Evolutionary conservation across 2,888 invertebrate species (phyloP).

Genomic region (Venusia cambrica): DNA sequence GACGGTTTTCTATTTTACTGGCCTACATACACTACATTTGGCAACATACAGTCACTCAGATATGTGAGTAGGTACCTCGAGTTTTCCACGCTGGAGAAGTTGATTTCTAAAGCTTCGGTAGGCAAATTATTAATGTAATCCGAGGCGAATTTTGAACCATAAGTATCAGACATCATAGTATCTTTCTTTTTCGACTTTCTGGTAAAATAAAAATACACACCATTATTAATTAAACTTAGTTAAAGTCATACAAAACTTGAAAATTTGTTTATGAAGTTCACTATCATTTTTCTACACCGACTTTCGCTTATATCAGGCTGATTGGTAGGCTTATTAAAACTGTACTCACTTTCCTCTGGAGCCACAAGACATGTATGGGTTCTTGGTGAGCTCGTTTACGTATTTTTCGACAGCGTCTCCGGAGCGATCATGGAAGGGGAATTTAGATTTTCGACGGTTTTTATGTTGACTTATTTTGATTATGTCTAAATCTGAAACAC

Average conservation of each 20-base stretch:
- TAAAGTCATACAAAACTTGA: no score
- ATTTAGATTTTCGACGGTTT: constrained; percentile 22
- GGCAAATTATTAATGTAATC: constrained; percentile 46
- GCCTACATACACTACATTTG: no score
- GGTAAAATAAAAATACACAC: background rate
- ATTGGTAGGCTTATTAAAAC: no score
- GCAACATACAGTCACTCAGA: no score
- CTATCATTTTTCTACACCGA: no score
- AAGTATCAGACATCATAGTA: constrained; percentile 54
- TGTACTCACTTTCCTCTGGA: constrained; percentile 61
- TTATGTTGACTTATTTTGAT: constrained; percentile 37
- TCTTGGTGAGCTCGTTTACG: constrained; percentile 36
- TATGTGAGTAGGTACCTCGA: constrained; percentile 47
- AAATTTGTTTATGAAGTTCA: no score
- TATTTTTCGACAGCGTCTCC: constrained; percentile 52
- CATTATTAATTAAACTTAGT: background rate
- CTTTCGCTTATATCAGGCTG: no score
- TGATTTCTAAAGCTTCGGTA: constrained; percentile 38
- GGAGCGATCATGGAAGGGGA: constrained; percentile 39
- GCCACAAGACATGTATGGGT: constrained; percentile 62
- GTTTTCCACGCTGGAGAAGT: constrained; percentile 56
- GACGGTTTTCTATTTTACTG: no score
- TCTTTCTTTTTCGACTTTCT: constrained; percentile 53
- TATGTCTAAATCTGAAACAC: constrained; percentile 56
- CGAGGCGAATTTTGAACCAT: constrained; percentile 49